Evolutionary conservation across 1,140 invertebrate species (phyloP), one percentile per base, ranked within the genome.

Genomic region (Melipona quadrifasciata): DNA sequence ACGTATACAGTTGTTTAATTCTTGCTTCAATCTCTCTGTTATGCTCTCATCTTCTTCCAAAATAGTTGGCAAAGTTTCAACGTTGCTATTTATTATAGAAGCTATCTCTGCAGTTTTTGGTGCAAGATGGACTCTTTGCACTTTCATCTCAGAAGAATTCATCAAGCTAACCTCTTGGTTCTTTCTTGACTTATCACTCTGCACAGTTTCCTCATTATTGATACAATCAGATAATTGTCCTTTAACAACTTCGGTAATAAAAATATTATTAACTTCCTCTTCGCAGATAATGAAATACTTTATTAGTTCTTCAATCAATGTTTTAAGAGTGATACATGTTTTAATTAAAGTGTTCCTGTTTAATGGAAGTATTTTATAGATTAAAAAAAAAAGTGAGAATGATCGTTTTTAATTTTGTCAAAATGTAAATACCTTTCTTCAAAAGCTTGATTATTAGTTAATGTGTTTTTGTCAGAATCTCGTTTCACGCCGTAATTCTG

Each of bases 281-380:
- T 98, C 97, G 80, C 97, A 97, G 76, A 95, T 95, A 5, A 95
- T 95, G 89, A 97, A 97, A 92, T 97, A 97, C 84, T 96, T 96
- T 53, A 97, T 95, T 86, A 97, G 93, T 87, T 97, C 96, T 16
- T 95, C 94, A 51, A 97, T 93, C 16, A 97, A 95, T 80, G 95
- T 95, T 79, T 96, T 96, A 12, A 97, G 93, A 53, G 95, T 95
- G 6, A 91, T 72, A 51, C 95, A 96, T 78, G 96, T 95, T 75
- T 95, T 96, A 77, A 95, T 95, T 58, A 97, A 91, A 51, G 93
- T 95, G 92, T 97, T 96, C 82, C 96, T 97, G 90, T 34, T 93
- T 92, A 84, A 87, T 31, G 64, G 83, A 71, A 89, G 84, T 64
- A 17, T 12, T 53, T 57, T 58, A 27, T 72, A 27, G n/a, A 51